These are phyloP conservation scores for Pecten maximus DNA, from an alignment of 2,888 invertebrate genomes.

Conservation along the genomic window DNA sequence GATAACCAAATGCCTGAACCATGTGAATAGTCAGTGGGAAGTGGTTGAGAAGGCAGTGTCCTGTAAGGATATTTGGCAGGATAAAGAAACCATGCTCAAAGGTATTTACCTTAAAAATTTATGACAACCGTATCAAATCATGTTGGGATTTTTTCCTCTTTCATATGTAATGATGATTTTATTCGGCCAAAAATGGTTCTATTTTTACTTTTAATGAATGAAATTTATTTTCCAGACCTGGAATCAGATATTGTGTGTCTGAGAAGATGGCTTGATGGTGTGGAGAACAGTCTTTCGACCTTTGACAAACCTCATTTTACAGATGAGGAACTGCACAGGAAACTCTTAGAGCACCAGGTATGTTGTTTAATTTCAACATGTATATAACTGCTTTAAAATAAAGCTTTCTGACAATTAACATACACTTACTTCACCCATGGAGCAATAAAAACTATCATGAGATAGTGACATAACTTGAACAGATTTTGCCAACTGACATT, in stretches of 20 bases:
- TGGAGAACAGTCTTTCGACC: constrained; percentile 91
- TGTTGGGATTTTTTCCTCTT: background rate
- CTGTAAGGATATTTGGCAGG: constrained; percentile 81
- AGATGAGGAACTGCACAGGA: constrained; percentile 88
- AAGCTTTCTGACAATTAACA: background rate
- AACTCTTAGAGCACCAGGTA: constrained; percentile 93
- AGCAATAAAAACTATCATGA: too few relatives aligned
- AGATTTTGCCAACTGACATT: background rate
- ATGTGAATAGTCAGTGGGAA: constrained; percentile 91
- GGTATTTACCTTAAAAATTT: constrained; percentile 71
- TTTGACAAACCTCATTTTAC: constrained; percentile 88
- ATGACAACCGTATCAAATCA: background rate
- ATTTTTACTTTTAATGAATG: background rate
- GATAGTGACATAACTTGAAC: too few relatives aligned
- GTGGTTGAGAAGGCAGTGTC: constrained; percentile 88
- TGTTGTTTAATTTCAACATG: constrained; percentile 78
- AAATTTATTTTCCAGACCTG: constrained; percentile 85
- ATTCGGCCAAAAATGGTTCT: too few relatives aligned
- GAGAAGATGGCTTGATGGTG: constrained; percentile 92
- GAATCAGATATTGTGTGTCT: constrained; percentile 90
- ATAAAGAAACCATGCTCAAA: constrained; percentile 75
- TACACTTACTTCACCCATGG: background rate
- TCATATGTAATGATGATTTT: too few relatives aligned
- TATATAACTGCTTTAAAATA: background rate
- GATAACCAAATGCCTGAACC: constrained; percentile 89